Conservation (phyloP, 2,113 vertebrate genomes). For the Macroglossus sobrinus region DNA sequence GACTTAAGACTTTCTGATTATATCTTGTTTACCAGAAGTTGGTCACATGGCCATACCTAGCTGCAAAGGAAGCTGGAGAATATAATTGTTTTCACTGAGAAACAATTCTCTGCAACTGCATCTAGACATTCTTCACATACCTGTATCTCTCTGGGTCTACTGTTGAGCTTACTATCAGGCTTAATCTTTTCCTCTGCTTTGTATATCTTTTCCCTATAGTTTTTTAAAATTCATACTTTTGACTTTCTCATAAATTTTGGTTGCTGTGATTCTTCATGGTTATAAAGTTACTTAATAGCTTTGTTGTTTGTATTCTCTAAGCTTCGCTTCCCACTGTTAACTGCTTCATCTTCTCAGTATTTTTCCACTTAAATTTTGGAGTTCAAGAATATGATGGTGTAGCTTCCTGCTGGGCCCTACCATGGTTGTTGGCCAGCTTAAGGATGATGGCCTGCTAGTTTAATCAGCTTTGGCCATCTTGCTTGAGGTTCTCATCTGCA, state of each 20-base stretch:
- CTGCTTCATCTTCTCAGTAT: neutral
- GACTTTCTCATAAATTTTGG: neutral
- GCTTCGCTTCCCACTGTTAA: neutral
- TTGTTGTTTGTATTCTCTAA: neutral
- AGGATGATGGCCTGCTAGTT: neutral
- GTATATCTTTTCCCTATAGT: neutral
- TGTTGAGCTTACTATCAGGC: neutral
- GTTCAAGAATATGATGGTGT: neutral
- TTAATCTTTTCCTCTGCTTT: neutral
- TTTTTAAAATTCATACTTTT: neutral
- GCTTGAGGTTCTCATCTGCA: neutral
- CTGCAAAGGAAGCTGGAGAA: neutral
- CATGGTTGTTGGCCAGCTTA: neutral
- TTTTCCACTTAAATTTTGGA: neutral
- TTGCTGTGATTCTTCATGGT: neutral
- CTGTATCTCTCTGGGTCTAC: neutral
- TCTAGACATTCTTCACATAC: neutral
- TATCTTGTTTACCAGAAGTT: neutral
- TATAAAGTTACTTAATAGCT: neutral
- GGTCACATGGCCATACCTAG: neutral
- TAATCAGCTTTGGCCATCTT: neutral
- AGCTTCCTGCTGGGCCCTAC: neutral
- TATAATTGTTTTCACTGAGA: neutral
- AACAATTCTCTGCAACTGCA: neutral
- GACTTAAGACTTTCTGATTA: neutral